Evolutionary conservation across 2,113 vertebrate species (phyloP).

Genomic region (Syngnathoides biaculeatus): DNA sequence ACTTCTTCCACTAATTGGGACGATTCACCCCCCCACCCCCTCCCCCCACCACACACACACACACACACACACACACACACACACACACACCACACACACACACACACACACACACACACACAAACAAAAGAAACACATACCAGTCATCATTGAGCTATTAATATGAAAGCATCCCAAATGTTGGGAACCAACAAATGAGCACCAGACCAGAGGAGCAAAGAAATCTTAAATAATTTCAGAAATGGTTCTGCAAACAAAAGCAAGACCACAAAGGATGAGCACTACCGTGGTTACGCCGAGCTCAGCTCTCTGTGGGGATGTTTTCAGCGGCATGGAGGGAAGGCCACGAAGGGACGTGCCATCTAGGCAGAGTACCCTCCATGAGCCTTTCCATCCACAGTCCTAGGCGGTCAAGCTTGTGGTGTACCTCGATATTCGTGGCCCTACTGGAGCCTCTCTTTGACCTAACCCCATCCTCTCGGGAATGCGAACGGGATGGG

Average conservation of each 20-base stretch:
- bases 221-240: slow-evolving; percentile 11
- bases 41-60: too few relatives aligned
- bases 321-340: slow-evolving; percentile 59
- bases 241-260: slow-evolving; percentile 18
- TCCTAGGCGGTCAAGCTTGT: slow-evolving; percentile 85
- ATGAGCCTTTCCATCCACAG: slow-evolving; percentile 93
- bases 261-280: slow-evolving; percentile 4
- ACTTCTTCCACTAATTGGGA: background rate
- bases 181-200: background rate
- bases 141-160: background rate
- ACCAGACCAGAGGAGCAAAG: background rate
- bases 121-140: background rate
- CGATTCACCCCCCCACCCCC: background rate
- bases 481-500: slow-evolving; percentile 66
- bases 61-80: background rate
- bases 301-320: slow-evolving; percentile 48
- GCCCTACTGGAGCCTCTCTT: slow-evolving; percentile 59
- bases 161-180: background rate
- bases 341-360: slow-evolving; percentile 85
- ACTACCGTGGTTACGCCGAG: background rate
- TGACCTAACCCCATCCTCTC: slow-evolving; percentile 40
- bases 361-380: slow-evolving; percentile 86
- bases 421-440: slow-evolving; percentile 78
- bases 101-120: background rate
- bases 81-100: background rate